Base-by-base conservation (phyloP, 2,113 vertebrate genomes). In the Sterrhoptilus dennistouni region DNA sequence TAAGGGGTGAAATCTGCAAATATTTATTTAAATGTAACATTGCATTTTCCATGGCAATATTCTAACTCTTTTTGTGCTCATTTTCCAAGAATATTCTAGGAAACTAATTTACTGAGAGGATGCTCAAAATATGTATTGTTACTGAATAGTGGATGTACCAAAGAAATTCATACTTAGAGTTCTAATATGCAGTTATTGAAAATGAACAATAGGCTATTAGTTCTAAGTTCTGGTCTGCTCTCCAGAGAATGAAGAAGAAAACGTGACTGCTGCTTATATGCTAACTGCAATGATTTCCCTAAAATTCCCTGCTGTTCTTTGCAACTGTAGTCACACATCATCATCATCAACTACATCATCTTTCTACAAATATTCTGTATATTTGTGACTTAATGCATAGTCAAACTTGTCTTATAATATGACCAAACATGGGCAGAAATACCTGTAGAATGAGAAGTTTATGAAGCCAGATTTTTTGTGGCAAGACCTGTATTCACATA, bases 11-110 rank as follows among this genome's bases (percentile, higher is more conserved):
- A 83, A 87, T 82, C 49, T 85, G 23, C 25, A 94, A 90, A 90
- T 87, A 92, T 90, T 96, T 71, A 88, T 87, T 95, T 80, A 88
- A 95, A 90, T 90, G 82, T 94, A 93, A 56, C 59, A 80, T 17
- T 86, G 44, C 69, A 63, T 96, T 97, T 85, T 91, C 21, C 19
- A 19, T 82, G 65, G 87, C 19, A 40, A 45, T 94, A 75, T 71
- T 84, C 80, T 92, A 70, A 71, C 57, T 91, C 19, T 1, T 90
- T 94, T 94, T 88, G 38, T 90, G 52, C 54, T 93, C 79, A 57
- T 44, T 93, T 95, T 78, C 63, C 64, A 96, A 74, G 64, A 88
- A 83, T 90, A 75, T 90, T 80, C 47, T 81, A 66, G 35, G 78
- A 95, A 94, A 90, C 49, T 87, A 63, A 85, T 96, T 96, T 96